These are phyloP conservation scores for Gorilla gorilla DNA, from an alignment of 2,113 vertebrate species.

Conservation along the genomic window DNA sequence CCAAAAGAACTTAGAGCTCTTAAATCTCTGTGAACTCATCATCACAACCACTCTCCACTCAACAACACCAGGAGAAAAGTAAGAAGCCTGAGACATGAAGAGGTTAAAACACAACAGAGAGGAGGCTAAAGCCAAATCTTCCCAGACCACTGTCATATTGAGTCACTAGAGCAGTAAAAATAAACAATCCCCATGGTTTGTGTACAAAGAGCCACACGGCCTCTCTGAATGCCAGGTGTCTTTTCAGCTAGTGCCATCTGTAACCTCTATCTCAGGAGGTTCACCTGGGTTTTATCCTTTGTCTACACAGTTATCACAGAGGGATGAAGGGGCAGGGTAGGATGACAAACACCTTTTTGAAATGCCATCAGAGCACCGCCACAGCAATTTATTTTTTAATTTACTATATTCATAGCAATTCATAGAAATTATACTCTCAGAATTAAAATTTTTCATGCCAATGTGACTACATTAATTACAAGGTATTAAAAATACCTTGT, in stretches of 20 bases:
- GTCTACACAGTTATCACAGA: slow-evolving; percentile 5
- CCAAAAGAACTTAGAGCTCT: background rate
- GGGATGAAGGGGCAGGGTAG: background rate
- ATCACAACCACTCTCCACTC: background rate
- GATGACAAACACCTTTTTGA: background rate
- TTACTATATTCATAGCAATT: background rate
- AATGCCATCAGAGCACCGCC: background rate
- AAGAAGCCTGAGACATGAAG: background rate
- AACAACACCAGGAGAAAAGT: background rate
- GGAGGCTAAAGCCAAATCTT: background rate
- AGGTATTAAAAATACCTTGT: slow-evolving; percentile 9
- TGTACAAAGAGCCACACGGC: background rate
- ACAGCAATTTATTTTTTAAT: background rate
- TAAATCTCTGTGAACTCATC: background rate
- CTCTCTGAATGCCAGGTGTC: background rate
- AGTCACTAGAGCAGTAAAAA: background rate
- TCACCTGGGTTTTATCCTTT: background rate
- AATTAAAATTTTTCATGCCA: slow-evolving; percentile 26
- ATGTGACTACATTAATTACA: slow-evolving; percentile 8
- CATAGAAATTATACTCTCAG: background rate
- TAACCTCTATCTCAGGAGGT: background rate
- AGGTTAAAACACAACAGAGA: background rate
- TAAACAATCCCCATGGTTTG: background rate
- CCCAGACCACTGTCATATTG: background rate
- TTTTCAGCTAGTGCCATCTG: background rate